Evolutionary conservation across 1,140 invertebrate species (phyloP).

Genomic region (Ostrea edulis): DNA sequence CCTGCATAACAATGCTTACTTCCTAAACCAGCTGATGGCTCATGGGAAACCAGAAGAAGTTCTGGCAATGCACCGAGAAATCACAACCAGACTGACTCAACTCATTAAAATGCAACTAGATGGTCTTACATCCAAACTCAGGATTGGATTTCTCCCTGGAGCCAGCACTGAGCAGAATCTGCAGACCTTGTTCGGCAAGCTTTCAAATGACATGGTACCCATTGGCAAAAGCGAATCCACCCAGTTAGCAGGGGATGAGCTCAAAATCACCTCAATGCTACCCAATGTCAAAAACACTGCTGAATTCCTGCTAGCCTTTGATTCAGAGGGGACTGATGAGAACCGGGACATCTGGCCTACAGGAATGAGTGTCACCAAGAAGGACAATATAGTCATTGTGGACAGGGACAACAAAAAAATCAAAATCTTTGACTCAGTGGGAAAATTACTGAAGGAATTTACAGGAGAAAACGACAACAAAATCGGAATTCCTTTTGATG

Average conservation of each 20-base stretch:
- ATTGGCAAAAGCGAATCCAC: constrained; percentile 58
- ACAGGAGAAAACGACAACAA: constrained; percentile 63
- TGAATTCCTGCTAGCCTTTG: constrained; percentile 60
- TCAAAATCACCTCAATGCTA: constrained; percentile 63
- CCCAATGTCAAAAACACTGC: constrained; percentile 63
- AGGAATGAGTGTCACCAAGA: constrained; percentile 64
- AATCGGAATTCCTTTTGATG: constrained; percentile 72
- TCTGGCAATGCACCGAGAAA: constrained; percentile 61
- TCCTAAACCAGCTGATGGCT: constrained; percentile 61
- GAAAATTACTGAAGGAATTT: constrained; percentile 63
- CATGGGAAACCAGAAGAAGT: constrained; percentile 71
- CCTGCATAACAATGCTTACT: constrained; percentile 63
- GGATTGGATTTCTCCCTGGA: constrained; percentile 63
- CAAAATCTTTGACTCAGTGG: constrained; percentile 69
- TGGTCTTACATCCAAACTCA: constrained; percentile 64
- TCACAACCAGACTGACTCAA: constrained; percentile 68
- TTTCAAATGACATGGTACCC: constrained; percentile 60
- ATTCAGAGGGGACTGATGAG: constrained; percentile 60
- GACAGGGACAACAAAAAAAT: constrained; percentile 75
- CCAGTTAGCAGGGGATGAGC: constrained; percentile 34
- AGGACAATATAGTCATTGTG: constrained; percentile 66
- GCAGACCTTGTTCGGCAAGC: constrained; percentile 68
- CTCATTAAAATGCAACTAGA: constrained; percentile 67
- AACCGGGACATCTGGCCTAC: constrained; percentile 74
- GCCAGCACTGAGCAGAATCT: constrained; percentile 64